These are phyloP conservation scores for Carassius auratus DNA, from an alignment of 2,113 vertebrate species.

Conservation along the genomic window DNA sequence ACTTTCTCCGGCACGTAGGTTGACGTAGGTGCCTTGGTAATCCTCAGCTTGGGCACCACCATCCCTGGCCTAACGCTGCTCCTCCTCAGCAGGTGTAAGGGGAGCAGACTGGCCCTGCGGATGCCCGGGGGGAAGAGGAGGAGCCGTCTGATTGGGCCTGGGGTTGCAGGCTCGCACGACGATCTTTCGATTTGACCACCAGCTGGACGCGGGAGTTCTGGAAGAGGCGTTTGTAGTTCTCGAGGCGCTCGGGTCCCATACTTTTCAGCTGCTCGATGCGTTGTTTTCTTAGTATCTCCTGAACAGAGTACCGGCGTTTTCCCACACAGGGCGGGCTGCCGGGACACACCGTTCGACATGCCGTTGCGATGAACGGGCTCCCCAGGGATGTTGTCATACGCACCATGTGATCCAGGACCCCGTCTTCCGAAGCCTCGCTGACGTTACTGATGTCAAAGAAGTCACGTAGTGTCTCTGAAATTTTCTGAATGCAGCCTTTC, in stretches of 20 bases:
- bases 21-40: slow-evolving; percentile 85
- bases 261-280: slow-evolving; percentile 68
- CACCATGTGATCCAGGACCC: slow-evolving; percentile 92
- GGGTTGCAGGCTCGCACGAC: slow-evolving; percentile 78
- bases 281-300: slow-evolving; percentile 83
- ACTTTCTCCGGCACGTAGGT: slow-evolving; percentile 83
- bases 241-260: slow-evolving; percentile 67
- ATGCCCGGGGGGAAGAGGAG: slow-evolving; percentile 53
- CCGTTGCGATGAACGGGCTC: slow-evolving; percentile 84
- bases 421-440: slow-evolving; percentile 82
- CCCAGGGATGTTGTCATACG: slow-evolving; percentile 85
- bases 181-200: slow-evolving; percentile 73
- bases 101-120: slow-evolving; percentile 84
- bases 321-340: slow-evolving; percentile 85
- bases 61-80: slow-evolving; percentile 88
- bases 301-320: slow-evolving; percentile 83
- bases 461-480: slow-evolving; percentile 78
- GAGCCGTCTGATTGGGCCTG: slow-evolving; percentile 47
- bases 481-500: slow-evolving; percentile 84
- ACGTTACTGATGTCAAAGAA: slow-evolving; percentile 76
- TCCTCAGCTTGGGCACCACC: slow-evolving; percentile 85
- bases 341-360: slow-evolving; percentile 88
- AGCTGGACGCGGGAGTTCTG: slow-evolving; percentile 77
- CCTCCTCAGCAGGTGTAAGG: slow-evolving; percentile 80
- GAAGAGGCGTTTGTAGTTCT: slow-evolving; percentile 73